phyloP scores from a whole-genome alignment of 1,140 invertebrate species.

The Melipona quadrifasciata region DNA sequence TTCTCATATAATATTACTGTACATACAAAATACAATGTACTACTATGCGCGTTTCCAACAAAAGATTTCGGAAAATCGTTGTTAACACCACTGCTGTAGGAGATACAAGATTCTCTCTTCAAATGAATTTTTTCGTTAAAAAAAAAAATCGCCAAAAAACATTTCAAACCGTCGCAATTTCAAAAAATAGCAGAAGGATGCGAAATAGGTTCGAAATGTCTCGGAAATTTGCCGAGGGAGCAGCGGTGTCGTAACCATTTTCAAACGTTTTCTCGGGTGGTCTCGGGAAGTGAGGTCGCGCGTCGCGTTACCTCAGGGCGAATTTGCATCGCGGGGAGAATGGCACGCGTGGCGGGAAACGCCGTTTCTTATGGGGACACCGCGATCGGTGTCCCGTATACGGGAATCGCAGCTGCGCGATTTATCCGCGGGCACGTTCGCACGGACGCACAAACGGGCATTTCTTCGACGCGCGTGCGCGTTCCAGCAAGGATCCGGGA shows the following conservation, averaged over 20 bases:
- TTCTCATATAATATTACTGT: too few relatives aligned
- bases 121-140: too few relatives aligned
- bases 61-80: too few relatives aligned
- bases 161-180: too few relatives aligned
- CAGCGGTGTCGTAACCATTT: background rate
- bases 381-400: slow-evolving; percentile 9
- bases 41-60: too few relatives aligned
- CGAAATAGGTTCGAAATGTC: too few relatives aligned
- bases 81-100: too few relatives aligned
- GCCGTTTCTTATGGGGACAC: background rate
- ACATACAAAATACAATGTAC: too few relatives aligned
- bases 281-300: background rate
- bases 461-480: slow-evolving; percentile 3
- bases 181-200: too few relatives aligned
- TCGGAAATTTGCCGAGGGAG: too few relatives aligned
- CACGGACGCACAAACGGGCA: slow-evolving; percentile 18
- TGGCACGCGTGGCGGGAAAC: slow-evolving; percentile 29
- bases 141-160: too few relatives aligned
- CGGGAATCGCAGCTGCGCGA: slow-evolving; percentile 46
- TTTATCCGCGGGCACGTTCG: slow-evolving; percentile 21
- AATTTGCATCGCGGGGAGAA: slow-evolving; percentile 30
- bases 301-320: background rate
- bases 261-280: background rate
- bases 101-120: too few relatives aligned
- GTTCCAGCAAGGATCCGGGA: slow-evolving; percentile 13